phyloP scores from a whole-genome alignment of 1,140 invertebrate genomes.

The Anoplolepis gracilipes region DNA sequence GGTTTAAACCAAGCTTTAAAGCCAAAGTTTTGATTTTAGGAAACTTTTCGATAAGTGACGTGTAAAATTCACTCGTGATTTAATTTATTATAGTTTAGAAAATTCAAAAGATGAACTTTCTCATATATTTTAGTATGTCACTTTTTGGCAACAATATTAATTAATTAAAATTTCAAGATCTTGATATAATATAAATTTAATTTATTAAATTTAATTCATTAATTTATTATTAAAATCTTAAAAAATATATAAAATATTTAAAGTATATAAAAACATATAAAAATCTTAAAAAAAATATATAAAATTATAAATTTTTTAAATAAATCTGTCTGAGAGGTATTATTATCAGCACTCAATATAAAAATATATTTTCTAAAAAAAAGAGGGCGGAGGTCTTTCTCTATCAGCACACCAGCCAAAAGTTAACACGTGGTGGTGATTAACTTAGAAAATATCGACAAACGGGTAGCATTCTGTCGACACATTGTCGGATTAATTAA shows the following conservation, averaged over 20 bases:
- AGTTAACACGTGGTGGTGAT: not conserved
- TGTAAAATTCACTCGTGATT: not conserved
- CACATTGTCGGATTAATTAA: conserved; percentile 20
- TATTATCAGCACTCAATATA: not conserved
- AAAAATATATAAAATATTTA: not conserved
- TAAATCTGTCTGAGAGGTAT: no score
- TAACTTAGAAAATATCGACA: conserved; percentile 21
- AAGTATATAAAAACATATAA: not conserved
- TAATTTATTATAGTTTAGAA: conserved; percentile 9
- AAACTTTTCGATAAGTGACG: conserved; percentile 5
- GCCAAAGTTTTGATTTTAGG: conserved; percentile 31
- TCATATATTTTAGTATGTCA: not conserved
- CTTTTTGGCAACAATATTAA: not conserved
- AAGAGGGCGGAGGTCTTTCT: not conserved
- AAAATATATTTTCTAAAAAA: conserved; percentile 8
- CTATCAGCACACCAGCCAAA: not conserved
- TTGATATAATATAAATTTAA: not conserved
- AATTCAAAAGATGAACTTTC: not conserved
- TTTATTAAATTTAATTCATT: not conserved
- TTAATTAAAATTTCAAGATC: not conserved
- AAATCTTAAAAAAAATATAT: not conserved
- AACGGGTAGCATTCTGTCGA: not conserved
- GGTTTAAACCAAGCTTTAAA: conserved; percentile 64
- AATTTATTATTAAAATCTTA: not conserved
- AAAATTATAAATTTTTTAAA: no score